A percentile compares a stretch with the other conserved stretches of the same genome.
Evolutionary conservation across 2,797 vertebrate species (phyloP).

Genomic region (Epinephelus coioides): DNA sequence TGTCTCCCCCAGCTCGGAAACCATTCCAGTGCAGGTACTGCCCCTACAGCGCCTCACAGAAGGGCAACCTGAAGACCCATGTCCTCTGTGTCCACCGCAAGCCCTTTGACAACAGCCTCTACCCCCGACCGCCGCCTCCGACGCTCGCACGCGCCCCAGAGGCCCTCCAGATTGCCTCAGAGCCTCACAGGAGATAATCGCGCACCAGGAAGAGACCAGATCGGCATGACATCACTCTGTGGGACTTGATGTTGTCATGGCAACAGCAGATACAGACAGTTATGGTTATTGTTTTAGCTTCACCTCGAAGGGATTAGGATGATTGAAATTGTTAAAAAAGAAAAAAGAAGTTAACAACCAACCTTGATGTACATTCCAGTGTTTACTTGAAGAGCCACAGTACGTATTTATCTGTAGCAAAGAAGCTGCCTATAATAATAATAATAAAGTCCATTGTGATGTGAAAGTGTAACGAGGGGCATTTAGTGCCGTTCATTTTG

Average conservation of each 20-base stretch:
- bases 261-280: conserved; percentile 73
- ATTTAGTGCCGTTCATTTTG: conserved; percentile 70
- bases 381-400: conserved; percentile 84
- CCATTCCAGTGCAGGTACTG: conserved; percentile 98
- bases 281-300: conserved; percentile 74
- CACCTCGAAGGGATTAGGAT: conserved; percentile 67
- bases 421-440: conserved; percentile 79
- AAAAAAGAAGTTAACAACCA: conserved; percentile 62
- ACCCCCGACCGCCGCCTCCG: conserved; percentile 98
- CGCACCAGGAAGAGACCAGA: conserved; percentile 67
- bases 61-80: conserved; percentile 98
- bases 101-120: conserved; percentile 99
- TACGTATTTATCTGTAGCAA: conserved; percentile 84
- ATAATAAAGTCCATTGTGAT: conserved; percentile 84
- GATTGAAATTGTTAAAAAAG: conserved; percentile 66
- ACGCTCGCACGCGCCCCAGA: conserved; percentile 87
- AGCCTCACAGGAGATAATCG: conserved; percentile 60
- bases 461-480: conserved; percentile 75
- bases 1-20: conserved; percentile 84
- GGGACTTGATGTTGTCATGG: conserved; percentile 81
- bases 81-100: conserved; percentile 98
- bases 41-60: conserved; percentile 98
- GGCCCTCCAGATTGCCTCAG: conserved; percentile 65
- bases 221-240: conserved; percentile 75
- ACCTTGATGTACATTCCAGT: conserved; percentile 85